phyloP scores from a whole-genome alignment of 2,888 invertebrate species.

The Drosophila kuntzei region DNA sequence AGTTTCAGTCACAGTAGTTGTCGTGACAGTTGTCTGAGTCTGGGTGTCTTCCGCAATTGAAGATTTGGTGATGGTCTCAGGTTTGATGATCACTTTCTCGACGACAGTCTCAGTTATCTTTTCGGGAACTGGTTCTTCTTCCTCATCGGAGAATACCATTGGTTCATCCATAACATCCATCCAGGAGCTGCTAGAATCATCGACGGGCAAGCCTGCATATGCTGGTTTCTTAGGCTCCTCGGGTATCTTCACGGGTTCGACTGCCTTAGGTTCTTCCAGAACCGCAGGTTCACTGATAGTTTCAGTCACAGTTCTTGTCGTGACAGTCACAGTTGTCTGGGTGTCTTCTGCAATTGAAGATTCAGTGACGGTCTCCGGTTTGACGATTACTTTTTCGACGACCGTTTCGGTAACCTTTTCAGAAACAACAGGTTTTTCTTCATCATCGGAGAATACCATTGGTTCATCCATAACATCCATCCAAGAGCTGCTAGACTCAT shows the following conservation, averaged over 20 bases:
- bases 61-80: slow-evolving; percentile 44
- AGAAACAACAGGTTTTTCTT: slow-evolving; percentile 46
- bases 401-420: slow-evolving; percentile 1
- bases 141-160: slow-evolving; percentile 74
- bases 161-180: slow-evolving; percentile 83
- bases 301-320: slow-evolving; percentile 36
- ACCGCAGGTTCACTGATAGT: slow-evolving; percentile 11
- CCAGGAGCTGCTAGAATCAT: slow-evolving; percentile 80
- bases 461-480: slow-evolving; percentile 84
- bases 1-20: slow-evolving; percentile 14
- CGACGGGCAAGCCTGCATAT: slow-evolving; percentile 80
- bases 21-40: not conserved
- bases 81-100: slow-evolving; percentile 3
- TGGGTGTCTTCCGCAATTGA: slow-evolving; percentile 2
- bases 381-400: slow-evolving; percentile 11
- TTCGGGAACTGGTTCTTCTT: slow-evolving; percentile 26
- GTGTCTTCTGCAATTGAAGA: slow-evolving; percentile 21
- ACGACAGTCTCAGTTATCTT: slow-evolving; percentile 1
- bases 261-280: slow-evolving; percentile 5
- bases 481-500: slow-evolving; percentile 68
- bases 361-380: slow-evolving; percentile 2
- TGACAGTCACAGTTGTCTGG: slow-evolving; percentile 28
- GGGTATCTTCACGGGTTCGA: slow-evolving; percentile 38
- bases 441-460: slow-evolving; percentile 83
- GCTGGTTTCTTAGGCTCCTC: slow-evolving; percentile 45